These are phyloP conservation scores for Ascaphus truei DNA, from an alignment of 2,113 vertebrate species.

Conservation along the genomic window DNA sequence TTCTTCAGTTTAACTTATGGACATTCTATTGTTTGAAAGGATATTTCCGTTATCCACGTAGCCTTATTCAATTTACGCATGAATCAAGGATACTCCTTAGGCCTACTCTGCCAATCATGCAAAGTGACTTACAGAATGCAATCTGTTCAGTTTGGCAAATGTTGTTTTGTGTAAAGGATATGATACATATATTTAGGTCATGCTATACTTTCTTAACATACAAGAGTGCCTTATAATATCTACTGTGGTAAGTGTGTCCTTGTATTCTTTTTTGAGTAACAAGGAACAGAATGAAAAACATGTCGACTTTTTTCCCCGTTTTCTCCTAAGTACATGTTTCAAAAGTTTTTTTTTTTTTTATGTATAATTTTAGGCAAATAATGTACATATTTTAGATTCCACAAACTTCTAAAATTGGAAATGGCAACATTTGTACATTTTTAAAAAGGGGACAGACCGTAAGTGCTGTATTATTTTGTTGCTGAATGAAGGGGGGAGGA, in stretches of 20 bases:
- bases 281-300: neutral
- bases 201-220: neutral
- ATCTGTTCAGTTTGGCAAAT: neutral
- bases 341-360: neutral
- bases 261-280: neutral
- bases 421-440: neutral
- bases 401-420: neutral
- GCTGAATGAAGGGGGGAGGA: no score
- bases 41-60: no score
- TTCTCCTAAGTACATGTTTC: neutral
- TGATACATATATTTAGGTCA: neutral
- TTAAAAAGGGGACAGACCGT: neutral
- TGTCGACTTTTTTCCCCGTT: neutral
- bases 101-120: neutral
- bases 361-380: neutral
- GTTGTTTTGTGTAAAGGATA: neutral
- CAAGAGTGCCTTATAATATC: neutral
- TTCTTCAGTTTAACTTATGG: neutral
- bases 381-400: neutral
- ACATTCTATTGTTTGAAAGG: no score
- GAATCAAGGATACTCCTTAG: neutral
- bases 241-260: neutral
- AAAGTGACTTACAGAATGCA: neutral
- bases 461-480: no score
- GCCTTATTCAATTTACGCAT: no score